These are phyloP conservation scores for Embidobia sp. DNA, from an alignment of 2,888 invertebrate species.

Conservation along the genomic window DNA sequence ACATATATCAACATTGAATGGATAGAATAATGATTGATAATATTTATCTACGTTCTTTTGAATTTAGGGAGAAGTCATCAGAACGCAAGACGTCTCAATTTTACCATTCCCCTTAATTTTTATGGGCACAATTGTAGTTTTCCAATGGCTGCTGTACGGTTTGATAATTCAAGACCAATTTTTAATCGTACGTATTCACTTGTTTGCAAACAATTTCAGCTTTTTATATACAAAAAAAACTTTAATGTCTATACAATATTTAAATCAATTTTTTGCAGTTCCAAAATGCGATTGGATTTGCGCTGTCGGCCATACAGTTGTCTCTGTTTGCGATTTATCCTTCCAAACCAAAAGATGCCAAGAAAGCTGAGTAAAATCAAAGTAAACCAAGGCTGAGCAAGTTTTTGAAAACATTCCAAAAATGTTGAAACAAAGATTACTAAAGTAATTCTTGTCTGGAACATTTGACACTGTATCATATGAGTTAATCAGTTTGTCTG, in stretches of 20 bases:
- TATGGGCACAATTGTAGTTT: conserved; percentile 89
- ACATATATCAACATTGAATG: not conserved
- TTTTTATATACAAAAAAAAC: too few species aligned
- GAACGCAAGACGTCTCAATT: conserved; percentile 90
- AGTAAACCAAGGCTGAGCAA: too few species aligned
- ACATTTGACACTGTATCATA: too few species aligned
- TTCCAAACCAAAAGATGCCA: conserved; percentile 67
- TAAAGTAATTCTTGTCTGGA: too few species aligned
- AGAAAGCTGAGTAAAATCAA: conserved; percentile 17
- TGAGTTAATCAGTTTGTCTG: too few species aligned
- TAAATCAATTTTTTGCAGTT: conserved; percentile 83
- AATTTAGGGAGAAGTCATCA: conserved; percentile 87
- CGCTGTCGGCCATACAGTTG: conserved; percentile 85
- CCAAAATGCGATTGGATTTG: conserved; percentile 87
- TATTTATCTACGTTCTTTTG: conserved; percentile 12
- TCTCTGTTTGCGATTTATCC: conserved; percentile 88
- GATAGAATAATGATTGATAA: too few species aligned
- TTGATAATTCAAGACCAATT: conserved; percentile 88
- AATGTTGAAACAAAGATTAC: too few species aligned
- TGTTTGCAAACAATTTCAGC: too few species aligned
- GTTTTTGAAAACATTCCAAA: too few species aligned
- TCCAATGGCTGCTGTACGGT: conserved; percentile 92
- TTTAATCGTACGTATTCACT: conserved; percentile 85
- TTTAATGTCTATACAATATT: not conserved
- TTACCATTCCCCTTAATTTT: conserved; percentile 94